Evolutionary conservation across 2,113 vertebrate genomes (phyloP), one percentile per base, ranked within the genome.

Genomic region (Burhinus oedicnemus): DNA sequence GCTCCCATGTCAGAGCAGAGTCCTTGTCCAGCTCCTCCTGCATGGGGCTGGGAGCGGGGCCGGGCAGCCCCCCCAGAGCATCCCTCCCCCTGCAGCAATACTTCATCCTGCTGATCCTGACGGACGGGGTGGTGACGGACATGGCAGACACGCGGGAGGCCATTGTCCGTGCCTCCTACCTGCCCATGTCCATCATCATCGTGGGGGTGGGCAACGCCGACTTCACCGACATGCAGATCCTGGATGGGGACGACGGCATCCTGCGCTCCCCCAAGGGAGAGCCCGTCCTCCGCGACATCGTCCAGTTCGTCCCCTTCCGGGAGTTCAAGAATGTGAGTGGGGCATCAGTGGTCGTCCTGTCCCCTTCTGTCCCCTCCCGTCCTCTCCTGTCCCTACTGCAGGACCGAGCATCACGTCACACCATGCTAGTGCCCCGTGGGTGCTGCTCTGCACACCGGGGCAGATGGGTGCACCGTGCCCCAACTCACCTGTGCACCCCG

Each of bases 141-240:
- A 99, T 99, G 99, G 99, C 99, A 0, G 99, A 99, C 98, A 99
- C 99, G 0, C 98, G 99, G 68, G 99, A 99, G 97, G 99, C 99
- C 97, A 99, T 99, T 9, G 99, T 99, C 30, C 98, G 99, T 0
- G 99, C 98, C 89, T 99, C 99, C 75, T 99, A 99, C 98, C 98
- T 99, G 97, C 99, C 99, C 78, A 98, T 99, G 98, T 99, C 99
- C 97, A 99, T 99, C 94, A 99, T 99, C 97, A 99, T 99, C 30
- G 99, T 99, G 11, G 99, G 99, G 4, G 99, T 99, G 93, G 99
- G 99, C 95, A 99, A 99, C 3, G 99, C 99, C 0, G 99, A 99
- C 98, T 99, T 99, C 98, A 99, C 99, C 1, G 99, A 99, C 98
- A 99, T 99, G 99, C 99, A 99, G 98, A 99, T 99, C 97, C 98